phyloP scores from a whole-genome alignment of 2,113 vertebrate species.

The Tragulus kanchil region DNA sequence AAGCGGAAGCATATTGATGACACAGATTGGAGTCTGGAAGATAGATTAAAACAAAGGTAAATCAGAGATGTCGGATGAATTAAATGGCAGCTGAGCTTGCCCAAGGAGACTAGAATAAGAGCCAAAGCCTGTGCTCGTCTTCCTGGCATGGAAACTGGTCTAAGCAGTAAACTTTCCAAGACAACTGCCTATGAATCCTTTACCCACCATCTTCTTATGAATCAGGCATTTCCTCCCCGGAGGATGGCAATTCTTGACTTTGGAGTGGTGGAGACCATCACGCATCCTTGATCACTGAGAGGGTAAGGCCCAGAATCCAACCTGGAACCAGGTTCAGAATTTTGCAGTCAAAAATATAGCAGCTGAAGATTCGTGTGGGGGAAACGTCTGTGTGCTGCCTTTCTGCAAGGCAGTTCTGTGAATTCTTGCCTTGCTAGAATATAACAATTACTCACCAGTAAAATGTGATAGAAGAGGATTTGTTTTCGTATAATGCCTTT shows the following conservation, averaged over 20 bases:
- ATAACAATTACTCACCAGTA: slow-evolving; percentile 69
- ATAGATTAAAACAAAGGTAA: background rate
- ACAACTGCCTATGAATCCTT: background rate
- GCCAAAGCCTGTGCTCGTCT: background rate
- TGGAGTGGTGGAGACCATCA: background rate
- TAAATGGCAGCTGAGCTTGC: background rate
- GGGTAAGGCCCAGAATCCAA: background rate
- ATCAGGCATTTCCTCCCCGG: background rate
- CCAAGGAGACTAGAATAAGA: background rate
- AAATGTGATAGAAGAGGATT: slow-evolving; percentile 61
- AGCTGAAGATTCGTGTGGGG: background rate
- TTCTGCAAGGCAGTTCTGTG: background rate
- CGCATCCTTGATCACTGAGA: background rate
- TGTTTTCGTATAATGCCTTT: slow-evolving; percentile 65
- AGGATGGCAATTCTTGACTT: background rate
- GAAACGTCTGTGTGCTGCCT: background rate
- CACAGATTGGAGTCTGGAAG: background rate
- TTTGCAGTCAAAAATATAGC: background rate
- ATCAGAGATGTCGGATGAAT: background rate
- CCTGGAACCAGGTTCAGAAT: background rate
- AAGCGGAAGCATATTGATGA: background rate
- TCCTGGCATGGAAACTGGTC: background rate
- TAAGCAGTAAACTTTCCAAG: background rate
- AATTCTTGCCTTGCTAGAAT: slow-evolving; percentile 35
- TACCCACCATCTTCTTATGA: background rate